Conservation (phyloP, 35 echinoderm and acorn worm genomes). For the Diadema setosum region DNA sequence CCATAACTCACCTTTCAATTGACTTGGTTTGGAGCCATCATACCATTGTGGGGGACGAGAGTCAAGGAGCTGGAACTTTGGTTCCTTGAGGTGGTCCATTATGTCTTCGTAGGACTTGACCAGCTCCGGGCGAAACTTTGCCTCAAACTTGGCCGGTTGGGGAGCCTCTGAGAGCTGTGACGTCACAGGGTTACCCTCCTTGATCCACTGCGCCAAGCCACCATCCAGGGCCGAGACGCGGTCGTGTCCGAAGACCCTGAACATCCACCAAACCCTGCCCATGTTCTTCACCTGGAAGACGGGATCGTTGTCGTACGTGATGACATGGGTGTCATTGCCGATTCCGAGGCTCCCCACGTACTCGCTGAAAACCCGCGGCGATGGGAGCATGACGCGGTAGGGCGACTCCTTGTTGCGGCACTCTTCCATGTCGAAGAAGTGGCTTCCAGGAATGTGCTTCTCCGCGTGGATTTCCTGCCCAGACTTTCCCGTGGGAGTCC, state of each 20-base stretch:
- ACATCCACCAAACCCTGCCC: slow-evolving; percentile 87
- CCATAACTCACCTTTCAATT: background rate
- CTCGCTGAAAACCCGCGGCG: slow-evolving; percentile 45
- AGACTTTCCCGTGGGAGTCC: background rate
- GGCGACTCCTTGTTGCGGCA: background rate
- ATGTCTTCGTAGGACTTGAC: background rate
- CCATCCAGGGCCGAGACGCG: slow-evolving; percentile 76
- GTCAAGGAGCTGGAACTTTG: background rate
- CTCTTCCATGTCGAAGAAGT: slow-evolving; percentile 61
- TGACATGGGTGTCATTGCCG: slow-evolving; percentile 72
- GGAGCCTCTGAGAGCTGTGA: no score
- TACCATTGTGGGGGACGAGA: background rate
- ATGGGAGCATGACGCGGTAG: slow-evolving; percentile 54
- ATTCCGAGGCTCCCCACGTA: slow-evolving; percentile 71
- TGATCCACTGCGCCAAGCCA: slow-evolving; percentile 67
- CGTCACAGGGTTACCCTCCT: slow-evolving; percentile 46
- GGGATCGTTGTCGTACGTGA: slow-evolving; percentile 74
- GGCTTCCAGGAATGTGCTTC: slow-evolving; percentile 65
- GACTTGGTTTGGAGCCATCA: background rate
- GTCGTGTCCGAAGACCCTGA: slow-evolving; percentile 73
- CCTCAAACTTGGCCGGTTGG: background rate
- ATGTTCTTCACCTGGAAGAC: slow-evolving; percentile 39
- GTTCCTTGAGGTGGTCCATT: background rate
- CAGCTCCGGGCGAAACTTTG: background rate
- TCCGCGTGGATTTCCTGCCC: background rate